Evolutionary conservation across 2,888 invertebrate species (phyloP), one percentile per base, ranked within the genome.

Genomic region (Melinopterus prodromus): DNA sequence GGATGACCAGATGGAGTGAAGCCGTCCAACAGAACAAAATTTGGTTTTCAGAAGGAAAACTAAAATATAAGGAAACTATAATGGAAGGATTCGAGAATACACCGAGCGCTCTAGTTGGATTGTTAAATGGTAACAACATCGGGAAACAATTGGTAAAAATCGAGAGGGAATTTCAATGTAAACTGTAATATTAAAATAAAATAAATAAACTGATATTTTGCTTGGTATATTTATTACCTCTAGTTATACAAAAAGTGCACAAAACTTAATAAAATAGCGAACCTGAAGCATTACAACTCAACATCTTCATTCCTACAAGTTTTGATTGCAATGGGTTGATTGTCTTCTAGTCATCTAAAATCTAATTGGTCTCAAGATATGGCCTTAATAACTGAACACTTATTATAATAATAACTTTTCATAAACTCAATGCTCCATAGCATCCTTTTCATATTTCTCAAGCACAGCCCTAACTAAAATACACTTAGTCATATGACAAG

Each of bases 401-500:
- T n/a, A n/a, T n/a, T n/a, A n/a, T n/a, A n/a, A n/a, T n/a, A 69
- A 70, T 77, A 69, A 77, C 16, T 26, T 36, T 16, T 35, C 16
- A n/a, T 35, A 77, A 15, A 15, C 37, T 74, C 72, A 80, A n/a
- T 80, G 77, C 35, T 80, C 77, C 37, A 79, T 77, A 9, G 77
- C 80, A 70, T 80, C 70, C 69, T 84, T 83, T 82, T 89, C 88
- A 81, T 92, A 91, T 84, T 92, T 90, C 53, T 90, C 88, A 84
- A 94, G 90, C 85, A 92, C 92, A 36, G 92, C 90, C 84, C 92
- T 93, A 6, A 93, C 92, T 14, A 96, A 90, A 85, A 95, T 94
- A 86, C 96, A 96, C 86, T 94, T 96, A 0, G 95, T 95, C 91
- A 94, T 91, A 85, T 94, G 91, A 87, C 97, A 97, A 12, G 90